phyloP scores from a whole-genome alignment of 2,888 invertebrate species.

The Hemaris fuciformis region DNA sequence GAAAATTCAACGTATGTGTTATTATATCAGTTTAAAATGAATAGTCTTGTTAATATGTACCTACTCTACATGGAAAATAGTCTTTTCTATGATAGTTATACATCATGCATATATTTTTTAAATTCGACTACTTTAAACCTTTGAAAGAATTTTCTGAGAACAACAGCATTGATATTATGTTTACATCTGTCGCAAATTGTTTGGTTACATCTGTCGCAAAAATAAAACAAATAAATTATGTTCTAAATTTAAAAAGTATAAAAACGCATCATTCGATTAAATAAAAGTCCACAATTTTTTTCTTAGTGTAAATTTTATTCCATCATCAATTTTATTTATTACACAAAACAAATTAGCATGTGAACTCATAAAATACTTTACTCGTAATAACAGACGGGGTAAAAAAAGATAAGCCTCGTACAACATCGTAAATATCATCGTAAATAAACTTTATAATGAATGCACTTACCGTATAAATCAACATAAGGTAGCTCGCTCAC shows the following conservation, averaged over 20 bases:
- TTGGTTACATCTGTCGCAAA: too few relatives aligned
- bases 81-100: too few relatives aligned
- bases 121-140: too few relatives aligned
- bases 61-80: too few relatives aligned
- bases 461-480: constrained; percentile 16
- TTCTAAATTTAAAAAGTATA: too few relatives aligned
- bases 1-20: neutral
- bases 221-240: too few relatives aligned
- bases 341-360: constrained; percentile 24
- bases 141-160: too few relatives aligned
- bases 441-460: constrained; percentile 25
- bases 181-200: too few relatives aligned
- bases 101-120: too few relatives aligned
- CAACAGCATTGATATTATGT: too few relatives aligned
- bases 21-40: too few relatives aligned
- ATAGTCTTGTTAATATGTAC: too few relatives aligned
- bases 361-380: constrained; percentile 14
- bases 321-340: neutral
- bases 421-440: constrained; percentile 16
- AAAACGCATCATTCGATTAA: neutral
- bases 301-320: neutral
- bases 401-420: constrained; percentile 4
- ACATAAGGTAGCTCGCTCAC: neutral
- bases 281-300: neutral
- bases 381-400: neutral